Evolutionary conservation across 2,888 invertebrate species (phyloP), one percentile per base, ranked within the genome.

Genomic region (Quadroppia sp.): DNA sequence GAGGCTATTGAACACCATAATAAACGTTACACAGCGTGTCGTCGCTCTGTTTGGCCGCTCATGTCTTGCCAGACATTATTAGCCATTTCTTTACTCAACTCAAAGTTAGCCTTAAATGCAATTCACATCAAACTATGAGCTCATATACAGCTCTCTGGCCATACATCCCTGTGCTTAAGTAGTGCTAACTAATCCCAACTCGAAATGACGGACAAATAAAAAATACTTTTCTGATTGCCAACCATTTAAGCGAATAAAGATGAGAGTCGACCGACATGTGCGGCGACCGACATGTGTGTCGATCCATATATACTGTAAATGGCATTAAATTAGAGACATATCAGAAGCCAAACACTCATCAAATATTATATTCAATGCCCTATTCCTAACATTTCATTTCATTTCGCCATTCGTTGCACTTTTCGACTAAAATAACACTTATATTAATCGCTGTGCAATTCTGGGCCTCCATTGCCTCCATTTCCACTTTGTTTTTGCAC

Each of bases 191-290:
- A 61, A 61, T 61, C 30, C 32, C 2, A 13, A 32, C 32, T 61
- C 32, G 7, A 23, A 32, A 6, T 61, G 61, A 61, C 32, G 61
- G 61, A 61, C 28, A 61, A 61, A 32, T 32, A 61, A 61, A 9
- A 61, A 17, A 30, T 53, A 25, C 3, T 17, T 61, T 7, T 32
- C 30, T 61, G 61, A 61, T 61, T 61, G 61, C 30, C 32, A 61
- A 32, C 32, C 61, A 61, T 61, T 61, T 61, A 61, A 30, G 61
- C 61, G 56, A 61, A 61, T 61, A 61, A 30, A 61, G 32, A 61
- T 61, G 61, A 61, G 32, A 61, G 32, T 61, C 32, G 61, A 61
- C 4, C 32, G n/a, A n/a, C n/a, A n/a, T n/a, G n/a, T n/a, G n/a
- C n/a, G n/a, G n/a, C n/a, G n/a, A n/a, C n/a, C n/a, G 32, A 61